These are phyloP conservation scores for Sinocyclocheilus anshuiensis DNA, from an alignment of 2,113 vertebrate genomes.

Conservation along the genomic window DNA sequence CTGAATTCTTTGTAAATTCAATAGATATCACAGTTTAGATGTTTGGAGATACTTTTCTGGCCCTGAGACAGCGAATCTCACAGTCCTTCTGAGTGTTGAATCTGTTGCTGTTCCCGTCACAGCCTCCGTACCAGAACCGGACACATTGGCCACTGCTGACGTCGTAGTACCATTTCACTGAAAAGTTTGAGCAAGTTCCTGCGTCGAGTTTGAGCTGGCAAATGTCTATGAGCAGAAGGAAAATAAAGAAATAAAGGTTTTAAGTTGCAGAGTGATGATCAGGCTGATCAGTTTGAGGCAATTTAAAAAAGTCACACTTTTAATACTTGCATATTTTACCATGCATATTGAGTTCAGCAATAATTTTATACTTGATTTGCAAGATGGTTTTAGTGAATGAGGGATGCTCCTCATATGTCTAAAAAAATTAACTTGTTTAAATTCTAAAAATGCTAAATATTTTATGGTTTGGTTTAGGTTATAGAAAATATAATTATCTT, in stretches of 20 bases:
- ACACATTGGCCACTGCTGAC: slow-evolving; percentile 63
- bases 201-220: slow-evolving; percentile 69
- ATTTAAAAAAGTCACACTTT: no score
- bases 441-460: neutral
- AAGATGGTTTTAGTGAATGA: neutral
- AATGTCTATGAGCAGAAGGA: slow-evolving; percentile 62
- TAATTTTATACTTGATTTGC: neutral
- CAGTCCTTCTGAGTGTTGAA: slow-evolving; percentile 80
- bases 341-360: neutral
- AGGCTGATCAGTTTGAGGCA: neutral
- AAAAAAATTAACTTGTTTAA: no score
- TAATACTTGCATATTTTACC: no score
- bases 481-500: neutral
- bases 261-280: neutral
- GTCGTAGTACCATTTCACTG: slow-evolving; percentile 80
- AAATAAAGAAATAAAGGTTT: neutral
- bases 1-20: neutral
- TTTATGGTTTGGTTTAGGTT: neutral
- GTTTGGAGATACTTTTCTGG: neutral
- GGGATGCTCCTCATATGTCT: no score
- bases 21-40: neutral
- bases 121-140: slow-evolving; percentile 85
- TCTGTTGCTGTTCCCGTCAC: slow-evolving; percentile 79
- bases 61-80: slow-evolving; percentile 66
- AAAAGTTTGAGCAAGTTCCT: slow-evolving; percentile 75